Evolutionary conservation across 2,888 invertebrate genomes (phyloP), one percentile per base, ranked within the genome.

Genomic region (Ceramica pisi): DNA sequence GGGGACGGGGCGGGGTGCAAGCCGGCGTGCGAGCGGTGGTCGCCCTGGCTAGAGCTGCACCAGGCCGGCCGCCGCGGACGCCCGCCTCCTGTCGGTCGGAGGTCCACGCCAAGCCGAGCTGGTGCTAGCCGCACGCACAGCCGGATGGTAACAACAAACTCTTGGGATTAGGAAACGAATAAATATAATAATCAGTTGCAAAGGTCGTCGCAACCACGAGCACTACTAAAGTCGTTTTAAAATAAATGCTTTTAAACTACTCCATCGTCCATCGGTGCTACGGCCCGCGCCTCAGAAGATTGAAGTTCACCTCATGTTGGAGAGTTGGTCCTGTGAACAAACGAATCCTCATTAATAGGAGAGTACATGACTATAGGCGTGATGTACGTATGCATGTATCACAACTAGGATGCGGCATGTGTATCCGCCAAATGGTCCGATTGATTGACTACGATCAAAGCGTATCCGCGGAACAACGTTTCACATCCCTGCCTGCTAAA

Each of bases 11-110:
- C 1, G 44, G 31, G 41, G 56, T n/a, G 5, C n/a, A 35, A 2
- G 79, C 88, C 90, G 87, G 83, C 46, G 92, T 94, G 91, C 91
- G 88, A 84, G 86, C 90, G 92, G 92, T 91, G 92, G 91, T 86
- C 93, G 94, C 92, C 93, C 90, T 93, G 95, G 95, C 95, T 95
- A 93, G 89, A 83, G 87, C 95, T 96, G 86, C 95, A 89, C 93
- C 88, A 67, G 87, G 92, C 86, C 88, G 87, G 75, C 85, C 92
- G 85, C 85, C 90, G 81, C 82, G 84, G 81, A 77, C 91, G 79
- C 83, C 71, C 85, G 89, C 79, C 84, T 75, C 21, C 23, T 10
- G 16, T 6, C 75, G 70, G 61, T 51, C 88, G 87, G 81, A 81
- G 85, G 87, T 83, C 85, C 88, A 84, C 76, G 90, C 78, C 82